A percentile compares a stretch with the other conserved stretches of the same genome.
These are phyloP conservation scores for silkworm (Bombyx mori) DNA, from an alignment of 1,140 invertebrate species.

Conservation along the genomic window DNA sequence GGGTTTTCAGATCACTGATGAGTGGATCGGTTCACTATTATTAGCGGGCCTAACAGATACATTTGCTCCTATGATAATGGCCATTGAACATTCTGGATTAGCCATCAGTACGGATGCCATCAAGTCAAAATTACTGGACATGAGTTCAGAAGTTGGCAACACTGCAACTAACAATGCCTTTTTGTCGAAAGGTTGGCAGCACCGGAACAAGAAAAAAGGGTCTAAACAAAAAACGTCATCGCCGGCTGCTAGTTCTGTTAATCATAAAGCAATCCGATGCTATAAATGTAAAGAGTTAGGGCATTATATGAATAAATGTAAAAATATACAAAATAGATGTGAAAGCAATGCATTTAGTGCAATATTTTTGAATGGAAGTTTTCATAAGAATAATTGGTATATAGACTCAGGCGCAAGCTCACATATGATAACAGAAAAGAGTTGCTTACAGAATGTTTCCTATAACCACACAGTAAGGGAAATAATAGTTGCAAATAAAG, in stretches of 20 bases:
- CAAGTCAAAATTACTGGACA: conserved; percentile 3
- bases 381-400: conserved; percentile 1
- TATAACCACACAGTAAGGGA: background rate
- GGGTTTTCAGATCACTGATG: conserved; percentile 14
- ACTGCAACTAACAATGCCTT: background rate
- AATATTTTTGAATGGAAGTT: background rate
- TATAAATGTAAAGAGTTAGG: conserved; percentile 4
- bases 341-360: background rate
- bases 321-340: background rate
- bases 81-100: conserved; percentile 2
- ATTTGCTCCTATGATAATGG: conserved; percentile 4
- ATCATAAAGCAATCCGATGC: background rate
- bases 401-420: conserved; percentile 2
- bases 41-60: conserved; percentile 1
- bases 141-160: conserved; percentile 1
- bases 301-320: background rate
- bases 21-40: conserved; percentile 15
- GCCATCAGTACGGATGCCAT: background rate
- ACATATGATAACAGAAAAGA: background rate
- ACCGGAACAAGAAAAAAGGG: background rate
- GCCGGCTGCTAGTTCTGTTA: background rate
- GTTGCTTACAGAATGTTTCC: background rate
- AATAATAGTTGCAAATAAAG: conserved; percentile 4
- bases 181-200: background rate
- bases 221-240: background rate